These are phyloP conservation scores for Galeopterus variegatus DNA, from an alignment of 2,113 vertebrate species.

Conservation along the genomic window DNA sequence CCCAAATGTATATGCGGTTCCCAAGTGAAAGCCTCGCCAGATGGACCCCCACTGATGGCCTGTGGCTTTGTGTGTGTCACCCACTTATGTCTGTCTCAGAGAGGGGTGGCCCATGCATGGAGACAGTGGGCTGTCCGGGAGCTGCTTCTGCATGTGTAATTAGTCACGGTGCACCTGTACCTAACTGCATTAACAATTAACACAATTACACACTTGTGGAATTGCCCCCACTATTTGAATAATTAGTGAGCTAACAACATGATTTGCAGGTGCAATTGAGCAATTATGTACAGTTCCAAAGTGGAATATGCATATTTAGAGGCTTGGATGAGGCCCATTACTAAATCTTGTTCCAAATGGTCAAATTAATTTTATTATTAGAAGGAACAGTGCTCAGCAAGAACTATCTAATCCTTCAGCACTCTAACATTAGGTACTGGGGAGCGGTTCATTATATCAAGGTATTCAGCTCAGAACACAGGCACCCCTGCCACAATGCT, in stretches of 20 bases:
- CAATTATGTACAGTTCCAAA: constrained; percentile 84
- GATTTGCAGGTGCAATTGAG: constrained; percentile 86
- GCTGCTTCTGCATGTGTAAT: constrained; percentile 75
- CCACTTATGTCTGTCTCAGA: constrained; percentile 65
- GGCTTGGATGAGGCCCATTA: constrained; percentile 74
- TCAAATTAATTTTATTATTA: constrained; percentile 83
- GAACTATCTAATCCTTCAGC: constrained; percentile 30
- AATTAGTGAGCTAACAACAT: constrained; percentile 85
- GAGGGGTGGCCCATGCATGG: neutral
- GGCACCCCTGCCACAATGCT: neutral
- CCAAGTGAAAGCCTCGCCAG: constrained; percentile 50
- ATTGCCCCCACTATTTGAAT: constrained; percentile 85
- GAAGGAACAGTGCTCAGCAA: constrained; percentile 37
- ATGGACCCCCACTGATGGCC: constrained; percentile 52
- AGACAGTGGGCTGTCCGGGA: constrained; percentile 51
- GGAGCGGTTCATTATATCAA: neutral
- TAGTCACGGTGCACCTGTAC: constrained; percentile 85
- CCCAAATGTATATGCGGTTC: constrained; percentile 15
- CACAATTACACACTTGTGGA: constrained; percentile 84
- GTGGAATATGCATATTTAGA: constrained; percentile 81
- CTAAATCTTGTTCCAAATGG: constrained; percentile 79
- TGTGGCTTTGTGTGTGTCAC: constrained; percentile 77
- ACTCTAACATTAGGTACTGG: neutral
- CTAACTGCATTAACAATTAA: constrained; percentile 84
- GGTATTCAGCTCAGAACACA: neutral